A percentile compares a stretch with the other conserved stretches of the same genome.
Evolutionary conservation across 2,797 vertebrate species (phyloP).

Genomic region (Chloroceryle amazona): DNA sequence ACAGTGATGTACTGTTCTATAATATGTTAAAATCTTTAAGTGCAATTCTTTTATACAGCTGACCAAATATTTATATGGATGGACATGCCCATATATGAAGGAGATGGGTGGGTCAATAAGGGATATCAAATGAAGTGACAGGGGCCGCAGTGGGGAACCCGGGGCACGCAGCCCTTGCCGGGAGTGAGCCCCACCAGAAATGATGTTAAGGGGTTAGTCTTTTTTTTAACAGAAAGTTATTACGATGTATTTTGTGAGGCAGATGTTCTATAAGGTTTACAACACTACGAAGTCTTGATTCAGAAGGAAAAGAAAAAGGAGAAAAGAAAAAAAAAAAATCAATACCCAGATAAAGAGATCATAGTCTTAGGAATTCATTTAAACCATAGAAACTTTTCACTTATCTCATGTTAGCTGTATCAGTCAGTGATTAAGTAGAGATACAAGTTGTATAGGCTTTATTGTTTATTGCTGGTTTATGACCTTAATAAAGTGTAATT

Average conservation of each 20-base stretch:
- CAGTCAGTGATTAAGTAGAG: slow-evolving; percentile 95
- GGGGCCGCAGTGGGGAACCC: slow-evolving; percentile 80
- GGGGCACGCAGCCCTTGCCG: slow-evolving; percentile 87
- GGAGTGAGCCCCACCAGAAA: slow-evolving; percentile 84
- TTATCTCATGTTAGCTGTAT: slow-evolving; percentile 94
- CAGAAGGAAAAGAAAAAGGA: slow-evolving; percentile 85
- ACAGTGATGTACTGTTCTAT: too few relatives aligned
- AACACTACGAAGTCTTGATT: slow-evolving; percentile 91
- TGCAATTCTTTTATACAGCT: too few relatives aligned
- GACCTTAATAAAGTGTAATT: slow-evolving; percentile 98
- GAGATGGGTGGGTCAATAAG: slow-evolving; percentile 88
- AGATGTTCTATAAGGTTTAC: slow-evolving; percentile 90
- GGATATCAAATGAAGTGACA: slow-evolving; percentile 86
- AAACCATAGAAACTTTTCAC: slow-evolving; percentile 95
- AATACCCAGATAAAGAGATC: slow-evolving; percentile 89
- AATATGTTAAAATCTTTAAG: too few relatives aligned
- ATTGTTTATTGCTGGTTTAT: slow-evolving; percentile 97
- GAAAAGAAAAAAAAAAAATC: slow-evolving; percentile 77
- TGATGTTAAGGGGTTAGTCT: slow-evolving; percentile 85
- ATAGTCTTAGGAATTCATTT: slow-evolving; percentile 93
- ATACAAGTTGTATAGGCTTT: slow-evolving; percentile 98
- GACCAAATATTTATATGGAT: too few relatives aligned
- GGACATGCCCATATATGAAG: slow-evolving; percentile 91
- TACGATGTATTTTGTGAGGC: slow-evolving; percentile 87
- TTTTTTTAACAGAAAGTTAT: slow-evolving; percentile 87